phyloP scores from a whole-genome alignment of 2,888 invertebrate genomes.

The Dryococelus australis region DNA sequence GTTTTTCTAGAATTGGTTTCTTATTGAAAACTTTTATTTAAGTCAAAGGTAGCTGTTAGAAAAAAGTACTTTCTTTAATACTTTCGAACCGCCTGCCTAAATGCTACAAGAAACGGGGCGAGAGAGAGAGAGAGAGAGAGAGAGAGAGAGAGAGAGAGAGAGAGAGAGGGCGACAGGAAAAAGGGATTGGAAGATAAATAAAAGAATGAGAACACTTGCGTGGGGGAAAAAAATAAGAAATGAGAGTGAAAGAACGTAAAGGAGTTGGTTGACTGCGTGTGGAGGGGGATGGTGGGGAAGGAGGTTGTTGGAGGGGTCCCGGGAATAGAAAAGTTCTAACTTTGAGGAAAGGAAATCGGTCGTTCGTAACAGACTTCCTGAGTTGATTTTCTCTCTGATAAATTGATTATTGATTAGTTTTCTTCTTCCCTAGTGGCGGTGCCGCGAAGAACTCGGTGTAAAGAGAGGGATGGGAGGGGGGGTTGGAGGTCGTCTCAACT shows the following conservation, averaged over 20 bases:
- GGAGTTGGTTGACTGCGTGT: neutral
- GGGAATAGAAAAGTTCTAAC: conserved; percentile 32
- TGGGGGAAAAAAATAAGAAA: neutral
- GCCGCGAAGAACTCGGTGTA: neutral
- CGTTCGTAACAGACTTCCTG: conserved; percentile 30
- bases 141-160: too few relatives aligned
- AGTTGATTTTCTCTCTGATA: conserved; percentile 52
- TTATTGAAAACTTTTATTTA: conserved; percentile 11
- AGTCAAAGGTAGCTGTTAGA: neutral
- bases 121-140: too few relatives aligned
- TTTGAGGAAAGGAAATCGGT: conserved; percentile 31
- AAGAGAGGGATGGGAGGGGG: conserved; percentile 25
- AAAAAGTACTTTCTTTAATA: neutral
- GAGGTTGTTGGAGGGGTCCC: neutral
- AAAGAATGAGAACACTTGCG: conserved; percentile 31
- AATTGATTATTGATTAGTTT: conserved; percentile 53
- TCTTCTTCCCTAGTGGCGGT: neutral
- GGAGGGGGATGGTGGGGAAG: neutral
- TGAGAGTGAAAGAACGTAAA: conserved; percentile 4
- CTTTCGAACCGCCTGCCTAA: neutral
- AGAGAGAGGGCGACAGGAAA: neutral
- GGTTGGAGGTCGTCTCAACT: conserved; percentile 34
- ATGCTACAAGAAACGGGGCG: conserved; percentile 19
- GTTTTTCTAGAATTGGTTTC: neutral
- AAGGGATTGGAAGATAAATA: conserved; percentile 25